Conservation (phyloP, 2,888 invertebrate genomes). For the Callyntrura sp. region DNA sequence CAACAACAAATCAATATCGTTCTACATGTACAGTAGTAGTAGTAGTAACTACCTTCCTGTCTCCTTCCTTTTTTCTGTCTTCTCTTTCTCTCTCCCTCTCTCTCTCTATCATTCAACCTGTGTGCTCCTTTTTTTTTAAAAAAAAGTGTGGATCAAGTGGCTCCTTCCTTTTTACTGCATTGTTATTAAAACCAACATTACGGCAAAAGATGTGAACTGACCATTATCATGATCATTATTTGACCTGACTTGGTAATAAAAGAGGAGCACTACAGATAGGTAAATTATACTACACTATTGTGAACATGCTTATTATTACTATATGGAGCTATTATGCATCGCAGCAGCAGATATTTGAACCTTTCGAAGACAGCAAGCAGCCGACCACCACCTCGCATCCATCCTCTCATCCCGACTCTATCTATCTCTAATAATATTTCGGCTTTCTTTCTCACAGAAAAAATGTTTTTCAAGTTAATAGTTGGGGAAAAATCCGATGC, state of each 20-base stretch:
- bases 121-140: not conserved
- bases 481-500: conserved; percentile 46
- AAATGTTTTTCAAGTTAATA: conserved; percentile 62
- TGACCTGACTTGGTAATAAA: conserved; percentile 20
- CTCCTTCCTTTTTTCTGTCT: conserved; percentile 1
- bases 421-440: conserved; percentile 50
- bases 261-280: not conserved
- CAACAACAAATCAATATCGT: conserved; percentile 21
- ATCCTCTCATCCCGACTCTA: conserved; percentile 25
- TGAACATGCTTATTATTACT: not conserved
- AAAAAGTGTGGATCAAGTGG: conserved; percentile 28
- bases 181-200: conserved; percentile 46
- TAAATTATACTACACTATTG: too few relatives aligned
- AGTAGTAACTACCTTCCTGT: conserved; percentile 28
- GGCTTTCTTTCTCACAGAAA: conserved; percentile 48
- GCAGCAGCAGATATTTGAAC: conserved; percentile 24
- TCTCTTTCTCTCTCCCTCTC: not conserved
- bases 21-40: not conserved
- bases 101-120: not conserved
- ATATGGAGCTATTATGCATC: not conserved
- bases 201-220: conserved; percentile 35
- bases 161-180: conserved; percentile 27
- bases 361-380: conserved; percentile 50
- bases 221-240: conserved; percentile 36
- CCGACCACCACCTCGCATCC: conserved; percentile 66